Evolutionary conservation across 2,888 invertebrate species (phyloP).

Genomic region (Caenorhabditis afra): DNA sequence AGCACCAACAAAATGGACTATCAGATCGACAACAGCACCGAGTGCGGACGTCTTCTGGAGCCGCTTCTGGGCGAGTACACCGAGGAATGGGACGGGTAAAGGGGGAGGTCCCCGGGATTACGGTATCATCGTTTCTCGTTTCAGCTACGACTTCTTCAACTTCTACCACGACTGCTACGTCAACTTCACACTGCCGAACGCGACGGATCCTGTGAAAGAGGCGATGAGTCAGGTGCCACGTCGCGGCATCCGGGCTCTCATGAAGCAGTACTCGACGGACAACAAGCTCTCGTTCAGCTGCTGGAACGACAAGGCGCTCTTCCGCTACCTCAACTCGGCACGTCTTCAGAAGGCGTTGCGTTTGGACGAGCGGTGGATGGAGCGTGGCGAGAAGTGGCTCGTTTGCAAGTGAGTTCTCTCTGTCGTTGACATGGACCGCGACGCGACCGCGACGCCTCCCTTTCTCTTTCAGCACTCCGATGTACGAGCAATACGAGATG

Average conservation of each 20-base stretch:
- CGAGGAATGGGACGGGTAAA: slow-evolving; percentile 31
- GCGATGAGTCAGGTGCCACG: slow-evolving; percentile 17
- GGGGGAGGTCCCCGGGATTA: neutral
- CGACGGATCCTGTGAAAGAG: slow-evolving; percentile 46
- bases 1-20: slow-evolving; percentile 63
- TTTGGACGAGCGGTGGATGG: slow-evolving; percentile 53
- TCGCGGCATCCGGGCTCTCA: slow-evolving; percentile 40
- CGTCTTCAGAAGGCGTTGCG: slow-evolving; percentile 45
- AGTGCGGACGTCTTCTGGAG: slow-evolving; percentile 68
- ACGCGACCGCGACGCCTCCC: neutral
- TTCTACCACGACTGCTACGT: slow-evolving; percentile 64
- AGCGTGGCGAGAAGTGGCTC: slow-evolving; percentile 47
- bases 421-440: neutral
- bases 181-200: slow-evolving; percentile 39
- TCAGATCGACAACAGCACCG: slow-evolving; percentile 40
- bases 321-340: slow-evolving; percentile 25
- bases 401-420: slow-evolving; percentile 61
- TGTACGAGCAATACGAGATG: slow-evolving; percentile 62
- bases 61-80: slow-evolving; percentile 48
- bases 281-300: slow-evolving; percentile 49
- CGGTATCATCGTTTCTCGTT: slow-evolving; percentile 1
- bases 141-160: slow-evolving; percentile 60
- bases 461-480: slow-evolving; percentile 52
- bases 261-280: slow-evolving; percentile 54
- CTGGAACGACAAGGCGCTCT: slow-evolving; percentile 54